Evolutionary conservation across 2,113 vertebrate genomes (phyloP).

Genomic region (Dasypus novemcinctus): DNA sequence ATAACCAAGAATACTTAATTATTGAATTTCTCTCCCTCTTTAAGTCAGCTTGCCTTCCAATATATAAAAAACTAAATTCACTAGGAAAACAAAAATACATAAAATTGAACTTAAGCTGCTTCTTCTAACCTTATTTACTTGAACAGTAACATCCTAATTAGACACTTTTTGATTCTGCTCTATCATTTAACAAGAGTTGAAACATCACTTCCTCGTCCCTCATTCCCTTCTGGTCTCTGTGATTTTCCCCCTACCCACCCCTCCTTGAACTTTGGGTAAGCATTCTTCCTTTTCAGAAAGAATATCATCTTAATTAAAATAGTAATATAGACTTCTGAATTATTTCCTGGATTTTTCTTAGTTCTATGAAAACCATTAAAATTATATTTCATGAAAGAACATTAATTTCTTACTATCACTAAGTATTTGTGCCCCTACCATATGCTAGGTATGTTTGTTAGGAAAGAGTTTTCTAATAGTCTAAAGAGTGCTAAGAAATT

Average conservation of each 20-base stretch:
- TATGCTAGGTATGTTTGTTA: background rate
- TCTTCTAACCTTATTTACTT: background rate
- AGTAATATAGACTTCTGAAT: background rate
- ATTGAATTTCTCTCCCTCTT: background rate
- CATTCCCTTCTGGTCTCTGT: background rate
- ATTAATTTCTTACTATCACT: background rate
- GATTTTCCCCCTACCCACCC: background rate
- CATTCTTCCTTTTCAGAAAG: background rate
- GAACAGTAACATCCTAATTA: background rate
- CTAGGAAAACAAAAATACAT: background rate
- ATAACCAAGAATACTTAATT: background rate
- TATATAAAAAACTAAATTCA: background rate
- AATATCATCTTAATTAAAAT: background rate
- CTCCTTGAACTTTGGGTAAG: background rate
- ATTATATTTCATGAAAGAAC: background rate
- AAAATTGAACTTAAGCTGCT: background rate
- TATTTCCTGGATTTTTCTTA: background rate
- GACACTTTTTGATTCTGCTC: background rate
- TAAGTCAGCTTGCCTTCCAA: background rate
- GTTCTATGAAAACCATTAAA: background rate
- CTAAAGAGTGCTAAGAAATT: background rate
- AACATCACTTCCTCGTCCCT: background rate
- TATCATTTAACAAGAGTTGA: background rate
- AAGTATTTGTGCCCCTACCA: background rate
- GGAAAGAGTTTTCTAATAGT: background rate